Conservation (phyloP, 2,797 vertebrate genomes). For the Erethizon dorsatum region DNA sequence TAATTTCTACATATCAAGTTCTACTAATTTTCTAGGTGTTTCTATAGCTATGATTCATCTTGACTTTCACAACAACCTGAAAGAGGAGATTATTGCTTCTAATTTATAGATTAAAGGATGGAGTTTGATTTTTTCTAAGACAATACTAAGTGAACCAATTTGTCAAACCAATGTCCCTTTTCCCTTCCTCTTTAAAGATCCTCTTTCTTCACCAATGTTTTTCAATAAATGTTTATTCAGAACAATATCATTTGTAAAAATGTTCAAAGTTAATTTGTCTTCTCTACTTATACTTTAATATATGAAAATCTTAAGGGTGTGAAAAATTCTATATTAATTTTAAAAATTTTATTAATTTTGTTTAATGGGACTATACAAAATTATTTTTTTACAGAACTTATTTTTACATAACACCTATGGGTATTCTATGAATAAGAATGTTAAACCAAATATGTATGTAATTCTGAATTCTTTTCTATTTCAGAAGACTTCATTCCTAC, state of each 20-base stretch:
- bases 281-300: neutral
- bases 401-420: neutral
- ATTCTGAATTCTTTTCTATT: neutral
- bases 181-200: neutral
- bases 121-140: neutral
- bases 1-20: neutral
- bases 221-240: neutral
- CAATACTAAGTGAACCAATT: neutral
- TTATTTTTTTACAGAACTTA: neutral
- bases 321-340: neutral
- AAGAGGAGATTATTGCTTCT: neutral
- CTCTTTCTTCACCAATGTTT: neutral
- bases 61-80: neutral
- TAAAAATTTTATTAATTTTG: neutral
- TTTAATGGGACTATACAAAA: neutral
- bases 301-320: neutral
- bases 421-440: neutral
- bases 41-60: neutral
- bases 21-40: conserved; percentile 28
- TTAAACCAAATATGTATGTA: neutral
- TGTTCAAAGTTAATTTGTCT: neutral
- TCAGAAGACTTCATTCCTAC: neutral
- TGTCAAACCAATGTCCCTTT: neutral
- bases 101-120: neutral
- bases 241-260: neutral